These are phyloP conservation scores for Mimumesa dahlbomi DNA, from an alignment of 2,888 invertebrate species.

Conservation along the genomic window DNA sequence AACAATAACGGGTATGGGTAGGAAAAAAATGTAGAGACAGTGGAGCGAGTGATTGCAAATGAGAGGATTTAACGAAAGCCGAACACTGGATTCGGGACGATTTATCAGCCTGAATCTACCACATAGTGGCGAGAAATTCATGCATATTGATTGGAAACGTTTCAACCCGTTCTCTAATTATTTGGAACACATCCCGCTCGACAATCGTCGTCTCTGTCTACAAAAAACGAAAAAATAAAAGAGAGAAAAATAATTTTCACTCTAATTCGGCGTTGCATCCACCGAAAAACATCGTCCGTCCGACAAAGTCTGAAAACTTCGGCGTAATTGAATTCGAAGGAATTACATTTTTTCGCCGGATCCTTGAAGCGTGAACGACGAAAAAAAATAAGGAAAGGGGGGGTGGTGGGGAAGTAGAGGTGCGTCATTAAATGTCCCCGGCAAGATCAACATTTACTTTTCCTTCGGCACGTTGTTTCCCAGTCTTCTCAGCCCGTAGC, in stretches of 20 bases:
- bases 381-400: neutral
- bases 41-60: slow-evolving; percentile 11
- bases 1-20: neutral
- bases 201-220: neutral
- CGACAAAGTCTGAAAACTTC: too few species aligned
- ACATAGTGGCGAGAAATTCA: slow-evolving; percentile 32
- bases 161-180: slow-evolving; percentile 54
- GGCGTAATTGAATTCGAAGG: neutral
- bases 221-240: neutral
- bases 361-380: neutral
- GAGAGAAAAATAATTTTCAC: neutral
- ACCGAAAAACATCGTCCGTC: too few species aligned
- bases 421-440: slow-evolving; percentile 43
- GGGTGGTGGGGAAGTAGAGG: slow-evolving; percentile 10
- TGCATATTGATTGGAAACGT: slow-evolving; percentile 62
- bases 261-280: neutral
- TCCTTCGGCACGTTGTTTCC: slow-evolving; percentile 18
- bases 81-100: slow-evolving; percentile 19
- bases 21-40: neutral
- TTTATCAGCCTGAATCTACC: slow-evolving; percentile 28
- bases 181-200: slow-evolving; percentile 25
- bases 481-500: neutral
- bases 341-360: neutral
- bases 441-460: slow-evolving; percentile 52
- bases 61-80: slow-evolving; percentile 25